Conservation (phyloP, 2,797 vertebrate species). For the Diceros bicornis region DNA sequence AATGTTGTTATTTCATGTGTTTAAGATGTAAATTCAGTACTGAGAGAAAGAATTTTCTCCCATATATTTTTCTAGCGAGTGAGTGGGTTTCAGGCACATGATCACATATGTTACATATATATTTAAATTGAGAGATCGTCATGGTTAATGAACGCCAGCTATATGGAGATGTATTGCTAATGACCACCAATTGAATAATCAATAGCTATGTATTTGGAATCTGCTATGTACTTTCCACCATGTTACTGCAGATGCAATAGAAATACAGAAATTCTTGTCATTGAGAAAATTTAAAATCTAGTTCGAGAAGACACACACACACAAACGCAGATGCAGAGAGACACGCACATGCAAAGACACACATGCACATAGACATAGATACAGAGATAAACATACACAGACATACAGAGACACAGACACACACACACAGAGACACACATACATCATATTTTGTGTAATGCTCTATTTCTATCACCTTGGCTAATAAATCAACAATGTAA, state of each 20-base stretch:
- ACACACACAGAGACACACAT: fast-evolving
- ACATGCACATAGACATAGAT: no score
- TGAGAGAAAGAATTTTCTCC: not conserved
- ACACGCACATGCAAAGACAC: not conserved
- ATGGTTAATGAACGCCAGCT: not conserved
- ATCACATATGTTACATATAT: not conserved
- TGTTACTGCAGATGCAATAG: no score
- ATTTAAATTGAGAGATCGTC: not conserved
- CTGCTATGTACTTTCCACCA: not conserved
- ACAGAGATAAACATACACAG: not conserved
- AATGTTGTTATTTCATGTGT: not conserved
- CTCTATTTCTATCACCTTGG: not conserved
- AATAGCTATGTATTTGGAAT: not conserved
- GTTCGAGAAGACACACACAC: not conserved
- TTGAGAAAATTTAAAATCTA: not conserved
- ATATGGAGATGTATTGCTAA: not conserved
- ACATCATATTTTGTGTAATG: not conserved
- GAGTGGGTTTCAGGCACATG: not conserved
- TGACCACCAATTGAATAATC: no score
- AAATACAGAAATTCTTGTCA: not conserved
- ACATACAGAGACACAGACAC: not conserved
- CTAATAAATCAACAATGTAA: not conserved
- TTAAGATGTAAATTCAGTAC: not conserved
- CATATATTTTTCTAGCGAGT: not conserved
- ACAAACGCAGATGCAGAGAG: not conserved